Evolutionary conservation across 2,888 invertebrate species (phyloP).

Genomic region (Cerastis leucographa): DNA sequence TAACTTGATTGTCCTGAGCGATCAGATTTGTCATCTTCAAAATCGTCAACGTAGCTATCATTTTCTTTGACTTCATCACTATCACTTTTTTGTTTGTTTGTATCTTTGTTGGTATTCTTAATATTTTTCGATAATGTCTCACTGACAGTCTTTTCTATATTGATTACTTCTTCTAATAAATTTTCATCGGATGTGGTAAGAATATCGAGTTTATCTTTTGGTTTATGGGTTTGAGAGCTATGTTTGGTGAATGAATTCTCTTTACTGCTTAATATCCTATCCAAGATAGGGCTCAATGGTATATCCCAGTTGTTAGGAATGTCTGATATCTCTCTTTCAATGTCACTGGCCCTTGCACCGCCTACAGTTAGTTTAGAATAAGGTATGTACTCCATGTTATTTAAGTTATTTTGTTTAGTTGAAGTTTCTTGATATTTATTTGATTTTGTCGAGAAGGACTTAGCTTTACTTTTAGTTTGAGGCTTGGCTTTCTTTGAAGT

Average conservation of each 20-base stretch:
- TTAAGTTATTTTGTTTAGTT: constrained; percentile 64
- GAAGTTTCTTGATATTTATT: constrained; percentile 30
- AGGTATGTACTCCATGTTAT: constrained; percentile 86
- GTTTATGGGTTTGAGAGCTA: constrained; percentile 71
- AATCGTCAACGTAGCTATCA: constrained; percentile 87
- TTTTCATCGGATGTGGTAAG: constrained; percentile 87
- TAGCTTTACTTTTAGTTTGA: constrained; percentile 66
- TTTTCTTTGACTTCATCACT: constrained; percentile 67
- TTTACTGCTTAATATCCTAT: constrained; percentile 82
- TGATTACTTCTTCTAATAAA: constrained; percentile 85
- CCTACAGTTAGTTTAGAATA: constrained; percentile 88
- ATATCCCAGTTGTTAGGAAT: constrained; percentile 79
- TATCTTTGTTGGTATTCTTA: constrained; percentile 60
- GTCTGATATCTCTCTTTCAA: constrained; percentile 84
- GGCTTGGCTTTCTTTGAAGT: constrained; percentile 65
- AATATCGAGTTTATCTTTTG: constrained; percentile 73
- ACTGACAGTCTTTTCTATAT: constrained; percentile 82
- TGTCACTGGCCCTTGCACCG: constrained; percentile 84
- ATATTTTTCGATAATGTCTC: constrained; percentile 78
- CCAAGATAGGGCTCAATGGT: constrained; percentile 83
- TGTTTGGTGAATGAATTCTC: constrained; percentile 81
- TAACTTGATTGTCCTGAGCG: constrained; percentile 63
- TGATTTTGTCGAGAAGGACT: constrained; percentile 64
- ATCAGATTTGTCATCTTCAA: constrained; percentile 85
- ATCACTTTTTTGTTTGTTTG: constrained; percentile 63